phyloP scores from a whole-genome alignment of 2,797 vertebrate genomes.

The Sebastes hopkinsi region DNA sequence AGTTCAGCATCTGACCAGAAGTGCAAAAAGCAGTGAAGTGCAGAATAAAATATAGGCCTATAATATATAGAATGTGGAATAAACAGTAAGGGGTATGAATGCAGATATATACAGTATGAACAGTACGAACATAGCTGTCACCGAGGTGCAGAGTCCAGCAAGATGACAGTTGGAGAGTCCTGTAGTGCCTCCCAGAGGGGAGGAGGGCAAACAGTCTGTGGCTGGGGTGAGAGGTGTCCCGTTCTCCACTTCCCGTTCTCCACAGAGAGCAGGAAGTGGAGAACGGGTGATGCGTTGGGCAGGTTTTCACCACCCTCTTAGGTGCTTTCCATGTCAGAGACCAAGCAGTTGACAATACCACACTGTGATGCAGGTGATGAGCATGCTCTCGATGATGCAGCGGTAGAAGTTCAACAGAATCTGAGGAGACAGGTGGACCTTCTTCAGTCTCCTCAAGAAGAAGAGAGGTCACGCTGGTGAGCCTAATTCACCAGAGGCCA shows the following conservation, averaged over 20 bases:
- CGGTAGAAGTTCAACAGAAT: background rate
- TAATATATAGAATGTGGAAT: background rate
- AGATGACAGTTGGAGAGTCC: background rate
- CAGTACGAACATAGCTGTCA: background rate
- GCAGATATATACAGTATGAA: rapidly evolving
- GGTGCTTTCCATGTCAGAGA: background rate
- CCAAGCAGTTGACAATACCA: background rate
- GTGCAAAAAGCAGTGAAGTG: background rate
- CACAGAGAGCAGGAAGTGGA: background rate
- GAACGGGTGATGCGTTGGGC: background rate
- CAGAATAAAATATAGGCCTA: background rate
- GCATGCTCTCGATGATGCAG: no score
- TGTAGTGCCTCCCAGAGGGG: background rate
- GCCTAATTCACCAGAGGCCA: background rate
- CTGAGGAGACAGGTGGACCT: rapidly evolving
- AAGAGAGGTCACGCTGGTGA: background rate
- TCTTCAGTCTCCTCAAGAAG: background rate
- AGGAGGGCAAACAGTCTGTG: background rate
- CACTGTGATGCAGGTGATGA: background rate
- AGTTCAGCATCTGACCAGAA: background rate
- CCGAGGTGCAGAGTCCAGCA: background rate
- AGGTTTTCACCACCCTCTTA: background rate
- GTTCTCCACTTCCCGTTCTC: background rate
- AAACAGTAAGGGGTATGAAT: background rate
- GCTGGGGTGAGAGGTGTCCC: background rate